Percentiles rank a stretch among this genome's conserved stretches.
Evolutionary conservation across 2,113 vertebrate genomes (phyloP).

Genomic region (Halcyon malimbica): DNA sequence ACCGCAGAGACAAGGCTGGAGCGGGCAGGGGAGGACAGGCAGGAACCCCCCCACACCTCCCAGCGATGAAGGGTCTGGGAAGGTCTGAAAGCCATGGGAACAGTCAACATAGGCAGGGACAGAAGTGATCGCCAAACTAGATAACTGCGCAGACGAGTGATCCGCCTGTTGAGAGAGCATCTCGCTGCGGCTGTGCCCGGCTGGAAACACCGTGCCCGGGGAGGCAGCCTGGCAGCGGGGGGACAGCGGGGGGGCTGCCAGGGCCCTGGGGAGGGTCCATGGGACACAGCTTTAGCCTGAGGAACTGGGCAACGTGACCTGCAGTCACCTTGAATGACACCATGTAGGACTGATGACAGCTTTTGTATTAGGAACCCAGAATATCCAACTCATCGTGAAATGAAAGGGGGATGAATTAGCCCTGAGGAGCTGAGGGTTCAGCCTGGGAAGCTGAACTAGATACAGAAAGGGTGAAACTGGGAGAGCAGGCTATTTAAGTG

Average conservation of each 20-base stretch:
- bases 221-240: not conserved
- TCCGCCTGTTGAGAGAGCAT: not conserved
- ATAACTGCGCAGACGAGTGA: not conserved
- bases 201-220: rapidly evolving
- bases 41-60: not conserved
- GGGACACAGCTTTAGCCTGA: not conserved
- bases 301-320: not conserved
- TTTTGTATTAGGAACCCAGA: not conserved
- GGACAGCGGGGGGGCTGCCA: not conserved
- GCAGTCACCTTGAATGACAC: not conserved
- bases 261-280: not conserved
- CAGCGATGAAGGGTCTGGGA: not conserved
- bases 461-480: not conserved
- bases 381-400: not conserved
- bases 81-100: not conserved
- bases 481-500: not conserved
- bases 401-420: rapidly evolving
- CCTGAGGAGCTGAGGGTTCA: not conserved
- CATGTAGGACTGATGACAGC: rapidly evolving
- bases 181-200: rapidly evolving
- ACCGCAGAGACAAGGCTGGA: not conserved
- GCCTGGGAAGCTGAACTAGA: not conserved
- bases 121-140: not conserved
- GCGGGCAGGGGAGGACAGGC: not conserved
- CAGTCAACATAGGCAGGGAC: not conserved